Conservation (phyloP, 35 echinoderm and acorn worm genomes). For the Patiria miniata region DNA sequence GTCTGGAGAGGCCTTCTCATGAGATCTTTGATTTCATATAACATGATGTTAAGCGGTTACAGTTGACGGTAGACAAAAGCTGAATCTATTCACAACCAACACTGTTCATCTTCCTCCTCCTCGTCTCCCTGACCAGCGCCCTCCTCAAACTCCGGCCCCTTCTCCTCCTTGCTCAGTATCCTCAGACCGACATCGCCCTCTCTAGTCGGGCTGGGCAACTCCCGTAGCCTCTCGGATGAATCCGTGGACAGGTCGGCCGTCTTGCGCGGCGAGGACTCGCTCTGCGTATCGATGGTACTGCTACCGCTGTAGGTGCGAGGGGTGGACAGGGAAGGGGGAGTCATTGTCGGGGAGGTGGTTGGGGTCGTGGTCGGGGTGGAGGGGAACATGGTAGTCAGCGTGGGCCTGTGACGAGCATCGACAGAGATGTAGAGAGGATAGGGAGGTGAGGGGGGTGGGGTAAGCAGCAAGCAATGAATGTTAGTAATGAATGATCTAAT, state of each 20-base stretch:
- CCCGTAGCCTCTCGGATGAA: constrained; percentile 27
- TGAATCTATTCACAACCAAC: background rate
- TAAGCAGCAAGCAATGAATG: constrained; percentile 38
- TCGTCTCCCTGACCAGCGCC: background rate
- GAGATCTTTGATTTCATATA: too few relatives aligned
- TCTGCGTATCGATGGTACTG: constrained; percentile 79
- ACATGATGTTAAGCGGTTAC: too few relatives aligned
- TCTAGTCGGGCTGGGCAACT: background rate
- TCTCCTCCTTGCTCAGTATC: background rate
- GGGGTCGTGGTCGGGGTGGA: constrained; percentile 78
- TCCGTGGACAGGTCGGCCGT: constrained; percentile 45
- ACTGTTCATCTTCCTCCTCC: background rate
- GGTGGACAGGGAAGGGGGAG: constrained; percentile 83
- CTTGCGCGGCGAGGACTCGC: constrained; percentile 80
- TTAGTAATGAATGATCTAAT: constrained; percentile 34
- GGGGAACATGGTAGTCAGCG: constrained; percentile 80
- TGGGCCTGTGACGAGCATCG: constrained; percentile 50
- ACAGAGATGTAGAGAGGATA: background rate
- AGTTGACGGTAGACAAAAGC: background rate
- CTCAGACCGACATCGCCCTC: background rate
- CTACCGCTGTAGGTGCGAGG: constrained; percentile 89
- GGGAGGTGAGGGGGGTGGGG: constrained; percentile 11
- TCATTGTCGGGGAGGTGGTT: constrained; percentile 61
- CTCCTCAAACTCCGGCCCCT: background rate
- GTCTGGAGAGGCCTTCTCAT: too few relatives aligned